phyloP scores from a whole-genome alignment of 2,797 vertebrate genomes.

The Danio kyathit region DNA sequence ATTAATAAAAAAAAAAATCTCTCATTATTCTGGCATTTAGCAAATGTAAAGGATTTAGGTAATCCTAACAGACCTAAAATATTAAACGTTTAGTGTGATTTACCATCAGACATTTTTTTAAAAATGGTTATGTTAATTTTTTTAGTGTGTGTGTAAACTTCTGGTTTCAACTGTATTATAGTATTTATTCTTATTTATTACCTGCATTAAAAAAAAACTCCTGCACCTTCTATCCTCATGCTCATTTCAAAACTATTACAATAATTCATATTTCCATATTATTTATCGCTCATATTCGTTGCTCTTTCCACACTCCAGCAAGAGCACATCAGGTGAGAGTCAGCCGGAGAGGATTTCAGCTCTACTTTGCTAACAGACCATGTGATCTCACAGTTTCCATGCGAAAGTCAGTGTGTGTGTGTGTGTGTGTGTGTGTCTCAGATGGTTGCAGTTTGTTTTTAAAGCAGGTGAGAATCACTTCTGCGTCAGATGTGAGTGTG shows the following conservation, averaged over 20 bases:
- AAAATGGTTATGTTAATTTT: too few relatives aligned
- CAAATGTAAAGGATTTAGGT: too few relatives aligned
- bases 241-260: too few relatives aligned
- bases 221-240: too few relatives aligned
- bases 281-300: neutral
- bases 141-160: too few relatives aligned
- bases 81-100: too few relatives aligned
- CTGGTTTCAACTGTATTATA: too few relatives aligned
- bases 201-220: too few relatives aligned
- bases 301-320: neutral
- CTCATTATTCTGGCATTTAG: too few relatives aligned
- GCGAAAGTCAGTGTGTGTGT: neutral
- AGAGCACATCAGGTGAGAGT: slow-evolving; percentile 7
- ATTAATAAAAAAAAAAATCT: too few relatives aligned
- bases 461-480: slow-evolving; percentile 47
- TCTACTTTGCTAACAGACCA: slow-evolving; percentile 26
- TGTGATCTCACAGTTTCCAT: slow-evolving; percentile 42
- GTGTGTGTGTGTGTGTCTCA: slow-evolving; percentile 23
- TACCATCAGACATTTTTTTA: too few relatives aligned
- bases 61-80: neutral
- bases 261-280: neutral
- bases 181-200: too few relatives aligned
- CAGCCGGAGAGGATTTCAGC: neutral
- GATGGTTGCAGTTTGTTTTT: slow-evolving; percentile 47
- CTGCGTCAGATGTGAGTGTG: slow-evolving; percentile 25